These are phyloP conservation scores for Blastomussa wellsi DNA, from an alignment of 92 coral and sea anemone species.

Conservation along the genomic window DNA sequence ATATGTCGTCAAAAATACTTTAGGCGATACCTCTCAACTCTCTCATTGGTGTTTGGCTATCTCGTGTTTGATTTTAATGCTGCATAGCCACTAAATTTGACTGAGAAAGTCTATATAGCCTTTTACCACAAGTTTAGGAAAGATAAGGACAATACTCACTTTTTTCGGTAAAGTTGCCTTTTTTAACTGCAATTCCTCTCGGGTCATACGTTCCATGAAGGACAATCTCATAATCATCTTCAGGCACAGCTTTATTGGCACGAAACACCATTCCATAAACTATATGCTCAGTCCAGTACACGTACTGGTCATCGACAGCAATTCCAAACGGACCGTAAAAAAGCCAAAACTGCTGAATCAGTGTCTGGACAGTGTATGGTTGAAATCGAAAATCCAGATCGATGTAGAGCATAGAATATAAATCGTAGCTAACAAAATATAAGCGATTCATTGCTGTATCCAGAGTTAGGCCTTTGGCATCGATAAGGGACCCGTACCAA, in stretches of 20 bases:
- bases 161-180: neutral
- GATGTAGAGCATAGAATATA: neutral
- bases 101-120: too few species aligned
- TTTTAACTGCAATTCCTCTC: slow-evolving; percentile 20
- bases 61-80: too few species aligned
- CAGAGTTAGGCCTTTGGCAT: slow-evolving; percentile 15
- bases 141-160: slow-evolving; percentile 14
- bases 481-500: neutral
- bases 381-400: neutral
- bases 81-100: too few species aligned
- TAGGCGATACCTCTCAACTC: too few species aligned
- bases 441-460: slow-evolving; percentile 26
- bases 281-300: slow-evolving; percentile 23
- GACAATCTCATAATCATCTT: neutral
- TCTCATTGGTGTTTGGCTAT: too few species aligned
- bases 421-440: slow-evolving; percentile 11
- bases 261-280: slow-evolving; percentile 5
- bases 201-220: slow-evolving; percentile 4
- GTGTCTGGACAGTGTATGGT: neutral
- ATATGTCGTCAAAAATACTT: too few species aligned
- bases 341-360: neutral
- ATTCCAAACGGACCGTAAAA: neutral
- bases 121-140: too few species aligned
- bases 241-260: neutral
- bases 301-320: slow-evolving; percentile 26